Conservation (phyloP, 1,140 invertebrate genomes). For the Oreohelix idahoensis region DNA sequence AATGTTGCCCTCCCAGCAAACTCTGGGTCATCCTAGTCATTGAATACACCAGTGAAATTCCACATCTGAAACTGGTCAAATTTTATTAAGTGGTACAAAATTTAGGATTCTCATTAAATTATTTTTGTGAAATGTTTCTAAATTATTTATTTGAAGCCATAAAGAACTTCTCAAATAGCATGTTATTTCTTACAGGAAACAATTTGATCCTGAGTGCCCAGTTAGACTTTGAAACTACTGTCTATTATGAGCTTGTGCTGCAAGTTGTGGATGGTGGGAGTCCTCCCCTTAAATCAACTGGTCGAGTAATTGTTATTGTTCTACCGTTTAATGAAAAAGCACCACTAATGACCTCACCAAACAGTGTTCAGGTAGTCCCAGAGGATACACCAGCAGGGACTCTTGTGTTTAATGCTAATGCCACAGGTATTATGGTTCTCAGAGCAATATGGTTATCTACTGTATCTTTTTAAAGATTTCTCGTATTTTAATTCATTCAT, state of each 20-base stretch:
- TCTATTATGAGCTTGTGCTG: constrained; percentile 37
- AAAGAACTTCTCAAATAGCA: no score
- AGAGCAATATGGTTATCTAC: no score
- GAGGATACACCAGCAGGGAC: constrained; percentile 44
- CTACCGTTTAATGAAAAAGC: constrained; percentile 50
- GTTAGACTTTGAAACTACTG: constrained; percentile 53
- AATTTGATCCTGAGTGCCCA: constrained; percentile 19
- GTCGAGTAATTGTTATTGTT: constrained; percentile 47
- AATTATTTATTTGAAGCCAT: no score
- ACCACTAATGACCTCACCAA: constrained; percentile 41
- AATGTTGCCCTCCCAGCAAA: no score
- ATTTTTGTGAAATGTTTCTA: no score
- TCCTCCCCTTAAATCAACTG: constrained; percentile 44
- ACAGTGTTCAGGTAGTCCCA: background rate
- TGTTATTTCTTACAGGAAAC: constrained; percentile 18
- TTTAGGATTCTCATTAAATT: no score
- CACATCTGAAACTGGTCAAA: no score
- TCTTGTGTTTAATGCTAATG: constrained; percentile 46
- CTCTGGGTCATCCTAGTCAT: no score
- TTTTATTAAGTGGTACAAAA: no score
- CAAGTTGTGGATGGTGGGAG: constrained; percentile 44
- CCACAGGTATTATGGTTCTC: constrained; percentile 42
- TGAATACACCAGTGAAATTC: no score
- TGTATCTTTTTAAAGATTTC: no score
- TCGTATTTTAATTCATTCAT: no score